These are phyloP conservation scores for Tamandua tetradactyla DNA, from an alignment of 2,797 vertebrate species.

Conservation along the genomic window DNA sequence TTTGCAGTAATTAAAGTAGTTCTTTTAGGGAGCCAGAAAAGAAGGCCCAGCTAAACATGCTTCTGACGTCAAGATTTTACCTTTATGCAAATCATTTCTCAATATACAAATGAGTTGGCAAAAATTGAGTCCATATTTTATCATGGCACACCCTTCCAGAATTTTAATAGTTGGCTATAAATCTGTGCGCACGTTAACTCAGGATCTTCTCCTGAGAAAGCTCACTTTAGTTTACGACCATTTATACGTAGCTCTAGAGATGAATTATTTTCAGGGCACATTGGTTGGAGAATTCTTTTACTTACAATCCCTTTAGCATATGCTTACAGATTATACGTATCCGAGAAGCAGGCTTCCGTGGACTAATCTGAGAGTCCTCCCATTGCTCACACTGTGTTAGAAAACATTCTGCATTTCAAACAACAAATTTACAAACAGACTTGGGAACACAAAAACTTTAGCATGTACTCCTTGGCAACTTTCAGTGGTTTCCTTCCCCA, in stretches of 20 bases:
- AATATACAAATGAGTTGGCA: conserved; percentile 32
- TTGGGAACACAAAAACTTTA: neutral
- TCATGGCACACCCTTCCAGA: neutral
- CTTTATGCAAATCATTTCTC: conserved; percentile 47
- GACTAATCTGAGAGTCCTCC: neutral
- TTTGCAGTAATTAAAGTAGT: neutral
- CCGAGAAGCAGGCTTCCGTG: neutral
- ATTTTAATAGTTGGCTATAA: conserved; percentile 33
- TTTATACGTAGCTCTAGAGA: neutral
- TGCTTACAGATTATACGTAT: neutral
- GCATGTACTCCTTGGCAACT: neutral
- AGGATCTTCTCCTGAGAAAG: neutral
- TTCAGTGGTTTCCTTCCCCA: neutral
- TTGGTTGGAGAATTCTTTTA: conserved; percentile 27
- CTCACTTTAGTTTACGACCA: conserved; percentile 27
- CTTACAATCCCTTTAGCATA: neutral
- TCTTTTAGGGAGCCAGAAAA: conserved; percentile 24
- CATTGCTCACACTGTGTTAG: neutral
- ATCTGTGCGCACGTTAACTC: conserved; percentile 9
- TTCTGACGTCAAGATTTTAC: conserved; percentile 19
- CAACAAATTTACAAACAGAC: neutral
- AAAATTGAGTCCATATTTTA: conserved; percentile 47
- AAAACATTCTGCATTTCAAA: conserved; percentile 22
- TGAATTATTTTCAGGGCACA: neutral
- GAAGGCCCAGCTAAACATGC: neutral